Evolutionary conservation across 2,113 vertebrate genomes (phyloP).

Genomic region (Mesembrinibis cayennensis): DNA sequence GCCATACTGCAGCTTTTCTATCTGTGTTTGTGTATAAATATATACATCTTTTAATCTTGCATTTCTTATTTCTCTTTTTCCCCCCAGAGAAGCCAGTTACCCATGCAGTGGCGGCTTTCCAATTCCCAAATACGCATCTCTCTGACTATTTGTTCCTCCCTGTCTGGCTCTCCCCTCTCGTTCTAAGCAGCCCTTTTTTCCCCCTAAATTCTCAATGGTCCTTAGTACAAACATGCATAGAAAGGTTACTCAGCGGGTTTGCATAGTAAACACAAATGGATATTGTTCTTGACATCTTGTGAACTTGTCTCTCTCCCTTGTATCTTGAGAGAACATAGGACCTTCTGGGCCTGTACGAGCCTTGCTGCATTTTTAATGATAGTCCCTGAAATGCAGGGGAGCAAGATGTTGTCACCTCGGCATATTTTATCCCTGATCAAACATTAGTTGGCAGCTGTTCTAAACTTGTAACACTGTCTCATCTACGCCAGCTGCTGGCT

Average conservation of each 20-base stretch:
- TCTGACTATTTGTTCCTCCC: background rate
- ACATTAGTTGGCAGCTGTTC: conserved; percentile 89
- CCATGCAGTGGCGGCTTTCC: background rate
- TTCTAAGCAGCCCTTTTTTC: conserved; percentile 8
- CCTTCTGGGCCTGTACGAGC: conserved; percentile 82
- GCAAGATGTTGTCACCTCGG: conserved; percentile 90
- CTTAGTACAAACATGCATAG: conserved; percentile 70
- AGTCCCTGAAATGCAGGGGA: conserved; percentile 85
- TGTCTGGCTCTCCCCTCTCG: background rate
- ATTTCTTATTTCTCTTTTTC: background rate
- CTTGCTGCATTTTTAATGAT: conserved; percentile 91
- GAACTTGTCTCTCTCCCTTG: conserved; percentile 83
- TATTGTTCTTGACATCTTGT: conserved; percentile 89
- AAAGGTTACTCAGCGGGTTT: conserved; percentile 73
- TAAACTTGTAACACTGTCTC: conserved; percentile 86
- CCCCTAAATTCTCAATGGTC: conserved; percentile 67
- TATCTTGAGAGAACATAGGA: conserved; percentile 80
- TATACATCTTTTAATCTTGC: background rate
- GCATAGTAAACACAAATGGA: conserved; percentile 82
- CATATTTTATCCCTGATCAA: conserved; percentile 96
- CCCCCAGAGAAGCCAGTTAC: background rate
- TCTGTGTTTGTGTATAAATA: background rate
- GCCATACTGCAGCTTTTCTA: background rate
- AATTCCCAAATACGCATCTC: background rate
- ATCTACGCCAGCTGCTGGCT: conserved; percentile 74